These are phyloP conservation scores for Stenopsyche tienmushanensis DNA, from an alignment of 1,140 invertebrate species.

Conservation along the genomic window DNA sequence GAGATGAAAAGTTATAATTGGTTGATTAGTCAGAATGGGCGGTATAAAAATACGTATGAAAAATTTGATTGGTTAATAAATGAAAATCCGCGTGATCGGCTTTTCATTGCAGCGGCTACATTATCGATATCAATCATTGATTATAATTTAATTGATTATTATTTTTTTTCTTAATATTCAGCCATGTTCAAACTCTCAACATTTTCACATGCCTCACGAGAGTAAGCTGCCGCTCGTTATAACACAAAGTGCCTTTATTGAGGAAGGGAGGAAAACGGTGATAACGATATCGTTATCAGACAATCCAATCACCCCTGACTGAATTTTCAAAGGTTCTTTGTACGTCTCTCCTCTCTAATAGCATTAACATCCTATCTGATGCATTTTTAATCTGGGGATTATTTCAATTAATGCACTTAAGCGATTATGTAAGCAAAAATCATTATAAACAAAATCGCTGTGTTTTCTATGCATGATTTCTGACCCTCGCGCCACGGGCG, in stretches of 20 bases:
- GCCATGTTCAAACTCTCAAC: not conserved
- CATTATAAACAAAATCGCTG: too few species aligned
- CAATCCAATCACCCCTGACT: conserved; percentile 4
- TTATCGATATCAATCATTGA: too few species aligned
- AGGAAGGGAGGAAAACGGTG: not conserved
- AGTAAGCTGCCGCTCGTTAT: conserved; percentile 13
- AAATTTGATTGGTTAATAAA: too few species aligned
- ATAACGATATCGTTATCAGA: conserved; percentile 26
- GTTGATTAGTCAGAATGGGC: too few species aligned
- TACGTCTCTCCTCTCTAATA: conserved; percentile 10
- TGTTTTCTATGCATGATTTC: too few species aligned
- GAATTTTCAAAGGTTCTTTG: conserved; percentile 27
- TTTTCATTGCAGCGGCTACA: too few species aligned
- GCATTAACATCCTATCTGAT: conserved; percentile 26
- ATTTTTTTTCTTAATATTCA: too few species aligned
- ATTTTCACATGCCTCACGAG: not conserved
- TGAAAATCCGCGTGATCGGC: too few species aligned
- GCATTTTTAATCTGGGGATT: conserved; percentile 32
- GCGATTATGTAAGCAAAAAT: conserved; percentile 10
- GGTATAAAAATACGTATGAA: too few species aligned
- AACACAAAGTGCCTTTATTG: conserved; percentile 19
- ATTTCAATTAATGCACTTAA: conserved; percentile 31
- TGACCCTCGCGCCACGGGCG: too few species aligned
- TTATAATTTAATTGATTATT: too few species aligned
- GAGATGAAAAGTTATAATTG: too few species aligned